phyloP scores from a whole-genome alignment of 2,888 invertebrate genomes.

The Mantis religiosa region DNA sequence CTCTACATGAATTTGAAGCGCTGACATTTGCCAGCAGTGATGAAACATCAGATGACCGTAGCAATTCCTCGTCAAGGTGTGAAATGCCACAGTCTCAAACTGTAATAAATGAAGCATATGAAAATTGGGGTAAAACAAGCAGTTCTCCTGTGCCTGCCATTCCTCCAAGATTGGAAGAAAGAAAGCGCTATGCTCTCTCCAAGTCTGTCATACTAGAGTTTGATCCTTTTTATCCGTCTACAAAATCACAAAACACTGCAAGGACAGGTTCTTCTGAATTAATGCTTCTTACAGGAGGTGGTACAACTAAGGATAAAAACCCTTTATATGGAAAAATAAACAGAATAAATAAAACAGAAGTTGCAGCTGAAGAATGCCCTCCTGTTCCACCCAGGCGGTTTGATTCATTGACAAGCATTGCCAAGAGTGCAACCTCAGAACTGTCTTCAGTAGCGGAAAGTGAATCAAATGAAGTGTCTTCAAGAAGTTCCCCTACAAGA shows the following conservation, averaged over 20 bases:
- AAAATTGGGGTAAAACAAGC: slow-evolving; percentile 25
- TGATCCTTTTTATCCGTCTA: slow-evolving; percentile 53
- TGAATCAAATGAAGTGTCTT: background rate
- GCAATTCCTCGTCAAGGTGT: background rate
- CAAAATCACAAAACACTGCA: background rate
- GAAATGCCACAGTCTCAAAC: background rate
- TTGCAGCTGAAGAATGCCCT: slow-evolving; percentile 42
- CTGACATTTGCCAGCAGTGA: slow-evolving; percentile 10
- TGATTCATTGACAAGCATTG: slow-evolving; percentile 48
- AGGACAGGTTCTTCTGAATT: background rate
- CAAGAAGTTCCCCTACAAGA: background rate
- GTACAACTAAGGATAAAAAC: background rate
- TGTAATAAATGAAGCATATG: slow-evolving; percentile 33
- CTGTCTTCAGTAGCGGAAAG: background rate
- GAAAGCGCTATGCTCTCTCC: slow-evolving; percentile 31
- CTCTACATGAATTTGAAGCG: slow-evolving; percentile 17
- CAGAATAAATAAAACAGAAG: slow-evolving; percentile 35
- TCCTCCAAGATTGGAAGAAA: slow-evolving; percentile 28
- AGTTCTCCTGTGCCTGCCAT: background rate
- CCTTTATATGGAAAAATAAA: slow-evolving; percentile 31
- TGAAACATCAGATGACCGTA: slow-evolving; percentile 2
- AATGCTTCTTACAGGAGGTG: background rate
- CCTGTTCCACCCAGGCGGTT: slow-evolving; percentile 60
- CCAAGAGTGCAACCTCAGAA: background rate
- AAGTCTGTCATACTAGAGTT: slow-evolving; percentile 65